Evolutionary conservation across 2,113 vertebrate species (phyloP).

Genomic region (Hippocampus comes): DNA sequence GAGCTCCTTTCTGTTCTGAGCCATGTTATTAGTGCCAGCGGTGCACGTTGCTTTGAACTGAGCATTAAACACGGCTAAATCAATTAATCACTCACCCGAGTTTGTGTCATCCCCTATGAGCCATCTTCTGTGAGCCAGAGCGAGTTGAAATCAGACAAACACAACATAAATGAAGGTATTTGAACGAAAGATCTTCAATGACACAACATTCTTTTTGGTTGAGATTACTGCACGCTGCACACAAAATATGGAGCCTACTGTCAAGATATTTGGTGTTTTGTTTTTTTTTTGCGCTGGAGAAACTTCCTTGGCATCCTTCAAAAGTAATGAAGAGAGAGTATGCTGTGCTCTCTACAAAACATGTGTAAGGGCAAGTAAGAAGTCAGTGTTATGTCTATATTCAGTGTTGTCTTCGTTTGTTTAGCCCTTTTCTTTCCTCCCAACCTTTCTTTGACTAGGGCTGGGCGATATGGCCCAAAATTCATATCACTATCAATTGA

Average conservation of each 20-base stretch:
- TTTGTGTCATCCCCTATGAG: neutral
- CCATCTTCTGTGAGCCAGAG: neutral
- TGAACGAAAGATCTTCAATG: neutral
- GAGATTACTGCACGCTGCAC: neutral
- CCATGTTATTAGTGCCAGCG: no score
- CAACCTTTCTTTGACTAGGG: neutral
- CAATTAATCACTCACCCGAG: neutral
- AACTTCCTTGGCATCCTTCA: neutral
- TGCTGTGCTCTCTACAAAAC: neutral
- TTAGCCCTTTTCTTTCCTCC: neutral
- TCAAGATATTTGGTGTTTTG: neutral
- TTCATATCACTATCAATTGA: no score
- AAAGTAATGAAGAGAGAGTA: neutral
- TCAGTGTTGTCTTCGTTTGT: neutral
- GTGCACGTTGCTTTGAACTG: no score
- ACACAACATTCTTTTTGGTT: neutral
- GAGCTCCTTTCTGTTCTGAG: no score
- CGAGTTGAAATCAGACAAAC: neutral
- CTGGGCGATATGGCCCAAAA: no score
- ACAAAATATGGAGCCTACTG: neutral
- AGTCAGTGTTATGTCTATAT: neutral
- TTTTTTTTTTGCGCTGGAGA: neutral
- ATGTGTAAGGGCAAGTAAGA: neutral
- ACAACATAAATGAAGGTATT: neutral
- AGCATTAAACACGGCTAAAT: no score